phyloP scores from a whole-genome alignment of 2,888 invertebrate species.

The Melanargia galathea region DNA sequence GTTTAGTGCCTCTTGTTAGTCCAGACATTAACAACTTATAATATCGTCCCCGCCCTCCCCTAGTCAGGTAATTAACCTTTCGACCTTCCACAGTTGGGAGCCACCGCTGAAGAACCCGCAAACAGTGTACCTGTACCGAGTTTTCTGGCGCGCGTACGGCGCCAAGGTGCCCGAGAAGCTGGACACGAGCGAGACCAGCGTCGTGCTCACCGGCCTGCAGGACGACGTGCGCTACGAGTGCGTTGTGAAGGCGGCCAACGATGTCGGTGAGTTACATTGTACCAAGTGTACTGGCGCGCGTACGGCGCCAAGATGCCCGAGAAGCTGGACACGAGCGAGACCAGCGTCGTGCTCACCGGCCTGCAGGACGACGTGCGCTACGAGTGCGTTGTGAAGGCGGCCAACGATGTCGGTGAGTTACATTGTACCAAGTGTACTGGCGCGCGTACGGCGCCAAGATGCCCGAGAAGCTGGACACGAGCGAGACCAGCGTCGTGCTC shows the following conservation, averaged over 20 bases:
- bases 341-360: slow-evolving; percentile 86
- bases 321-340: slow-evolving; percentile 88
- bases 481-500: slow-evolving; percentile 86
- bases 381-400: slow-evolving; percentile 91
- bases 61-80: not conserved
- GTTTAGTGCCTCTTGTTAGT: too few species aligned
- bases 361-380: slow-evolving; percentile 88
- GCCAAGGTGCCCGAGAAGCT: slow-evolving; percentile 84
- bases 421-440: slow-evolving; percentile 93
- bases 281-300: slow-evolving; percentile 91
- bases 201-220: slow-evolving; percentile 86
- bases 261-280: slow-evolving; percentile 86
- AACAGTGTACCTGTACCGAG: slow-evolving; percentile 90
- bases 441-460: slow-evolving; percentile 84
- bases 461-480: slow-evolving; percentile 87
- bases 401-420: slow-evolving; percentile 86
- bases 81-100: slow-evolving; percentile 84
- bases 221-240: slow-evolving; percentile 90
- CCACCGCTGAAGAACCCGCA: slow-evolving; percentile 91
- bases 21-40: too few species aligned
- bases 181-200: slow-evolving; percentile 88
- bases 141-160: slow-evolving; percentile 89
- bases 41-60: not conserved
- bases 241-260: slow-evolving; percentile 91
- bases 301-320: slow-evolving; percentile 83